Evolutionary conservation across 2,113 vertebrate genomes (phyloP).

Genomic region (Chloebia gouldiae): DNA sequence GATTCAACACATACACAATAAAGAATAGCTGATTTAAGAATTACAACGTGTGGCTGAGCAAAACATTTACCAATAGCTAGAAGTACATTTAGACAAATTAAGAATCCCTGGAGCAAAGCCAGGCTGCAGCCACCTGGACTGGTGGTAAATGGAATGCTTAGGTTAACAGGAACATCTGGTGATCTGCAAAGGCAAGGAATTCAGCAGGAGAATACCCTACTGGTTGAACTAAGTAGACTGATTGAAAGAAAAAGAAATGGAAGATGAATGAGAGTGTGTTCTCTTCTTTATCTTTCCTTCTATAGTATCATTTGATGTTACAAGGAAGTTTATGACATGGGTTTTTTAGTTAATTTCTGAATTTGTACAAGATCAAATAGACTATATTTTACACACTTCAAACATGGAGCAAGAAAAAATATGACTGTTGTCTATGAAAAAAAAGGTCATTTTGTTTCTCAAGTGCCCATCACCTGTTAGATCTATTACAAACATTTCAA

Average conservation of each 20-base stretch:
- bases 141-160: background rate
- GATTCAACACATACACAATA: background rate
- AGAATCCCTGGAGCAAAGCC: conserved; percentile 1
- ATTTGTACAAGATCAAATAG: background rate
- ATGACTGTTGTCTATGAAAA: background rate
- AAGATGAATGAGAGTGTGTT: background rate
- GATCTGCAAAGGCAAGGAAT: background rate
- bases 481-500: conserved; percentile 3
- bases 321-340: background rate
- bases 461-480: background rate
- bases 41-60: background rate
- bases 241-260: background rate
- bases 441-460: background rate
- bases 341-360: background rate
- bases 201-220: background rate
- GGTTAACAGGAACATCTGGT: background rate
- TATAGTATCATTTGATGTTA: conserved; percentile 1
- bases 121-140: background rate
- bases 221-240: background rate
- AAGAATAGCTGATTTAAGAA: conserved; percentile 27
- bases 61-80: background rate
- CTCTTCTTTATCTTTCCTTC: background rate
- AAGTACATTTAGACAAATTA: conserved; percentile 27
- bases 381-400: background rate
- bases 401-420: background rate